Evolutionary conservation across 1,140 invertebrate genomes (phyloP), one percentile per base, ranked within the genome.

Genomic region (Zaprionus lachaisei): DNA sequence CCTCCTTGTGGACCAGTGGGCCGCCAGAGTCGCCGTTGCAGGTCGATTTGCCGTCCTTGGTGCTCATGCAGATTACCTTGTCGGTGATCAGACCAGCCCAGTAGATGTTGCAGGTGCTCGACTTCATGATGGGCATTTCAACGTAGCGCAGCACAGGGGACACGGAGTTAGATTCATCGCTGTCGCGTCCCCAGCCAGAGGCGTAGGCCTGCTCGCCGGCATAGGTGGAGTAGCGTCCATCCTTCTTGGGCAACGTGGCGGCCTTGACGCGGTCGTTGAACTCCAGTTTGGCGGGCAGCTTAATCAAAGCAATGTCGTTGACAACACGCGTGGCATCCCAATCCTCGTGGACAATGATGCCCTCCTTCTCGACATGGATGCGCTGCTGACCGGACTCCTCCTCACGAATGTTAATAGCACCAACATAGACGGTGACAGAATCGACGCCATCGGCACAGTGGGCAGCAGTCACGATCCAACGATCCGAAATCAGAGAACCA

Each of bases 221-320:
- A 62, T 93, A 94, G 22, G 51, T 83, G 2, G 87, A 75, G 57
- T 76, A 89, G 11, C 75, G 57, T 2, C 85, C 80, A 9, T 79
- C 67, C 26, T 72, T 69, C 26, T 72, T 81, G 2, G 93, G 93
- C 38, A 94, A 70, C 9, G 80, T 70, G 7, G 93, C 79, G 34
- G 93, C 89, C n/a, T 69, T 80, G 7, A 94, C 92, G 31, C 64
- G 76, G 1, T 75, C 68, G 26, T 83, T 82, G 31, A 93, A 91
- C 5, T 67, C 24, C 5, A 93, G 68, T 1, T 54, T 56, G 0
- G 63, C 75, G 1, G 93, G 93, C 37, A 94, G 71, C 41, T 92
- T 87, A 12, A 94, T 91, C 20, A 94, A 60, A 1, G 93, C 92
- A 4, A 94, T 86, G 55, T 94, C 93, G 17, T 94, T 93, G 31